These are phyloP conservation scores for Sycophila sp. DNA, from an alignment of 1,140 invertebrate genomes.

Conservation along the genomic window DNA sequence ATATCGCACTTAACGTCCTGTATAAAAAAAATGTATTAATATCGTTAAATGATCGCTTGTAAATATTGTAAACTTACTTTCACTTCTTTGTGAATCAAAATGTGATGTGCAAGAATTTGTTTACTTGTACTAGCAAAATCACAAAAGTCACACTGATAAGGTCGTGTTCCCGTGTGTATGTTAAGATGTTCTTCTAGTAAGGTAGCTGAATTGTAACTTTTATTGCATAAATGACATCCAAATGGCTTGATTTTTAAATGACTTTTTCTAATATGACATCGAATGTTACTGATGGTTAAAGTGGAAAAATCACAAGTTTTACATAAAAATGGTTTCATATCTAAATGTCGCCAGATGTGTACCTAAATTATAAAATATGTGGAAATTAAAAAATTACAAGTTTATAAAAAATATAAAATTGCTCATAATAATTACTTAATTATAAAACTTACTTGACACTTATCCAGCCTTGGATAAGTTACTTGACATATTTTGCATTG, in stretches of 20 bases:
- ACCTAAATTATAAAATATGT: slow-evolving; percentile 38
- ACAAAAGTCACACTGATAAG: slow-evolving; percentile 49
- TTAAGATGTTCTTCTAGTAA: slow-evolving; percentile 52
- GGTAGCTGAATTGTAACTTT: slow-evolving; percentile 45
- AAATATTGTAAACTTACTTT: slow-evolving; percentile 42
- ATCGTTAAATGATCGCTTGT: slow-evolving; percentile 10
- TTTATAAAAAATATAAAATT: neutral
- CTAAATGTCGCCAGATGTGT: slow-evolving; percentile 55
- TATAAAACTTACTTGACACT: slow-evolving; percentile 45
- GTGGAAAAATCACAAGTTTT: slow-evolving; percentile 63
- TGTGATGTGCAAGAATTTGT: slow-evolving; percentile 51
- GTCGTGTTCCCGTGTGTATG: slow-evolving; percentile 50
- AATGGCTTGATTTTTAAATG: slow-evolving; percentile 56
- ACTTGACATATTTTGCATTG: slow-evolving; percentile 48
- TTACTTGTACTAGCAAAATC: slow-evolving; percentile 47
- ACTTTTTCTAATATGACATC: slow-evolving; percentile 53
- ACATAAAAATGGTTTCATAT: slow-evolving; percentile 60
- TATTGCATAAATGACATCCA: slow-evolving; percentile 46
- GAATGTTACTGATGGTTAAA: slow-evolving; percentile 52
- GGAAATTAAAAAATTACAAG: neutral
- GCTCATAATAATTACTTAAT: neutral
- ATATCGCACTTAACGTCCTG: slow-evolving; percentile 50
- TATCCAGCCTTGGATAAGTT: slow-evolving; percentile 49
- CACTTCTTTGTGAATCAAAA: slow-evolving; percentile 46
- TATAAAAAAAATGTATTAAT: neutral